Evolutionary conservation across 2,797 vertebrate species (phyloP).

Genomic region (Helostoma temminkii): DNA sequence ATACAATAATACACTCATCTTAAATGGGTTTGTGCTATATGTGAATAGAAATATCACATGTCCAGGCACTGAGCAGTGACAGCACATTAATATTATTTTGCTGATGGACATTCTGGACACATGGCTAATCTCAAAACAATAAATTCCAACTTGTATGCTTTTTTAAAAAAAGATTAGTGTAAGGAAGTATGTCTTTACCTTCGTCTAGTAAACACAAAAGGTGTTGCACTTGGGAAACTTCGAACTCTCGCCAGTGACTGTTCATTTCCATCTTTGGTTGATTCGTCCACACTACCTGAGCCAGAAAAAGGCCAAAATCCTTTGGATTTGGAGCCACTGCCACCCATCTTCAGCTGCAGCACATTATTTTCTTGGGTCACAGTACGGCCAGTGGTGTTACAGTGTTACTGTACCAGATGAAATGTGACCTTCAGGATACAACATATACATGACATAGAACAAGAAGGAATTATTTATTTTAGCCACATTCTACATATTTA

Average conservation of each 20-base stretch:
- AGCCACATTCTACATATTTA: too few relatives aligned
- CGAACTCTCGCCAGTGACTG: conserved; percentile 88
- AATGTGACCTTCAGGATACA: conserved; percentile 12
- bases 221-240: conserved; percentile 86
- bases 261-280: conserved; percentile 86
- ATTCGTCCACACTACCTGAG: conserved; percentile 83
- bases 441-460: conserved; percentile 21
- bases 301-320: conserved; percentile 95
- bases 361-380: conserved; percentile 85
- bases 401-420: conserved; percentile 51
- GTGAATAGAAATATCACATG: too few relatives aligned
- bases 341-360: conserved; percentile 91
- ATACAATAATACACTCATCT: background rate
- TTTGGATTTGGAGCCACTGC: conserved; percentile 93
- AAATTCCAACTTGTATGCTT: background rate
- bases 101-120: background rate
- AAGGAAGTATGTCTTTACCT: too few relatives aligned
- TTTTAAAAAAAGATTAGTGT: too few relatives aligned
- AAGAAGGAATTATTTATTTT: background rate
- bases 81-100: conserved; percentile 3
- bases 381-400: conserved; percentile 60
- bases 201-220: conserved; percentile 94
- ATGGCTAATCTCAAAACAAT: background rate
- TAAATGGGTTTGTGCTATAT: background rate
- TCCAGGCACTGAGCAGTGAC: background rate